A percentile compares a stretch with the other conserved stretches of the same genome.
Evolutionary conservation across 2,888 invertebrate genomes (phyloP).

Genomic region (Latheticus oryzae): DNA sequence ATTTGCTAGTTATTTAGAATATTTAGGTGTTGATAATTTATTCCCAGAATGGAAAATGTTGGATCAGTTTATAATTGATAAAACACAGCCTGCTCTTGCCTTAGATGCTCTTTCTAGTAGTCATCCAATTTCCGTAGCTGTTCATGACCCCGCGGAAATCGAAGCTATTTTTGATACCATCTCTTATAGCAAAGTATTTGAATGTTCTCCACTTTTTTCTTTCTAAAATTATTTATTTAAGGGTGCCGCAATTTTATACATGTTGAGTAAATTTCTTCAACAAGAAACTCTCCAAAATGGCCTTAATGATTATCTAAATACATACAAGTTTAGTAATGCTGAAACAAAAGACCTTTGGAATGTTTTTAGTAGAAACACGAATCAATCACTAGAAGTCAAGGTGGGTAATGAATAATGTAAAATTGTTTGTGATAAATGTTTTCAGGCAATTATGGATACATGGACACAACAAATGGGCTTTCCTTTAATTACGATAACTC

Average conservation of each 20-base stretch:
- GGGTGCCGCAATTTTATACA: slow-evolving; percentile 79
- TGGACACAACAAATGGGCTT: slow-evolving; percentile 89
- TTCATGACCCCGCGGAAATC: slow-evolving; percentile 77
- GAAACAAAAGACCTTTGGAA: slow-evolving; percentile 87
- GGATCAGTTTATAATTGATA: slow-evolving; percentile 77
- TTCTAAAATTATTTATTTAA: slow-evolving; percentile 53
- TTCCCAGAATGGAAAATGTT: slow-evolving; percentile 77
- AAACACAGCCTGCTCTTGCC: slow-evolving; percentile 75
- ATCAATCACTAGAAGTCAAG: slow-evolving; percentile 73
- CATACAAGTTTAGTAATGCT: slow-evolving; percentile 77
- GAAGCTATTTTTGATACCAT: slow-evolving; percentile 81
- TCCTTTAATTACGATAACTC: slow-evolving; percentile 77
- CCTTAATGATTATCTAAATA: slow-evolving; percentile 75
- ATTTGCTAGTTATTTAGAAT: slow-evolving; percentile 85
- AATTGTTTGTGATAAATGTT: background rate
- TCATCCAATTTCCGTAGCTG: slow-evolving; percentile 77
- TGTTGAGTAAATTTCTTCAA: slow-evolving; percentile 77
- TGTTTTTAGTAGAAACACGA: slow-evolving; percentile 74
- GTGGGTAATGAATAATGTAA: slow-evolving; percentile 65
- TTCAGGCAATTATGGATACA: slow-evolving; percentile 76
- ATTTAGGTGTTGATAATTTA: slow-evolving; percentile 75
- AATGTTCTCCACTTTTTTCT: background rate
- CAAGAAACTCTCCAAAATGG: slow-evolving; percentile 74
- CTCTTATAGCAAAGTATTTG: slow-evolving; percentile 79
- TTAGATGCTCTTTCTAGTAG: slow-evolving; percentile 78